These are phyloP conservation scores for Carabus problematicus DNA, from an alignment of 2,888 invertebrate species.

Conservation along the genomic window DNA sequence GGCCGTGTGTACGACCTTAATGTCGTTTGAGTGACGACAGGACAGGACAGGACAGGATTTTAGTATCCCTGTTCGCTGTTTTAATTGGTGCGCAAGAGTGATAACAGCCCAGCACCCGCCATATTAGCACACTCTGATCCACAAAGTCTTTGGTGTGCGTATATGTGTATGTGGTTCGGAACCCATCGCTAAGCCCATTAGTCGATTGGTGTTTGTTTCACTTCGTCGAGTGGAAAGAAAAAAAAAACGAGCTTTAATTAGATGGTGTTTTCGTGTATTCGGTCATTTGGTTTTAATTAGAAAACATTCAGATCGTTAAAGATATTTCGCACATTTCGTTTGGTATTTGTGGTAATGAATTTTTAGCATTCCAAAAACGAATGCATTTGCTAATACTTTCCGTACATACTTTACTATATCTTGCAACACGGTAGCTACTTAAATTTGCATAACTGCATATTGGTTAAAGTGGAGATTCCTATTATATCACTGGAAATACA, in stretches of 20 bases:
- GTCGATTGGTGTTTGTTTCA: constrained; percentile 37
- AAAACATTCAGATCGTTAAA: constrained; percentile 2
- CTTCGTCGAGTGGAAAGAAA: constrained; percentile 20
- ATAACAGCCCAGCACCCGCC: neutral
- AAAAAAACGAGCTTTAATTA: constrained; percentile 33
- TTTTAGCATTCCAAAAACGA: neutral
- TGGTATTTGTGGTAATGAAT: neutral
- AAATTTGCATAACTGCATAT: too few species aligned
- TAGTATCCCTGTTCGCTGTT: neutral
- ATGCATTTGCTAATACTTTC: neutral
- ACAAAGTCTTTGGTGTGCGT: neutral
- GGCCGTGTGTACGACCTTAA: too few species aligned
- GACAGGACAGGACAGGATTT: too few species aligned
- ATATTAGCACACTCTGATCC: constrained; percentile 12
- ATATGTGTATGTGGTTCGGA: neutral
- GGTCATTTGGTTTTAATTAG: constrained; percentile 9
- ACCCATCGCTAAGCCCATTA: constrained; percentile 23
- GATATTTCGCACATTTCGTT: neutral
- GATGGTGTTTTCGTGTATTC: constrained; percentile 25
- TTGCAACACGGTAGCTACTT: too few species aligned
- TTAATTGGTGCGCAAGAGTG: constrained; percentile 7
- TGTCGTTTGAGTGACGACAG: too few species aligned
- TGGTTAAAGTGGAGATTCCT: too few species aligned
- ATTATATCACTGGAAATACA: too few species aligned
- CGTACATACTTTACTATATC: too few species aligned